These are phyloP conservation scores for Sinhomidia bicolor DNA, from an alignment of 2,888 invertebrate species.

Conservation along the genomic window DNA sequence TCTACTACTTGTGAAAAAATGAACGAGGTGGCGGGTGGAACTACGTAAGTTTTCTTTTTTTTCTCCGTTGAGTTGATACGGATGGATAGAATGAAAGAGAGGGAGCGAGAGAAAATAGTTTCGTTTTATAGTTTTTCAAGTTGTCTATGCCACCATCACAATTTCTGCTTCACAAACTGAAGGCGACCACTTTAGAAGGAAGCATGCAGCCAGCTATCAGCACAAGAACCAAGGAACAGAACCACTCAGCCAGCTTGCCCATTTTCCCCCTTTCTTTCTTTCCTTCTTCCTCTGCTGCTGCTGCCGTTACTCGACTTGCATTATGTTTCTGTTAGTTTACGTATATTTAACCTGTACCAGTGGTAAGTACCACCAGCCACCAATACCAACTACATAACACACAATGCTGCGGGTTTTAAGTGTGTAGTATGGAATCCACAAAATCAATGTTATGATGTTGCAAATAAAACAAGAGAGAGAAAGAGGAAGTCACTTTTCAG, in stretches of 20 bases:
- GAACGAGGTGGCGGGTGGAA: not conserved
- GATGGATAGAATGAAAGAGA: not conserved
- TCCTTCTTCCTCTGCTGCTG: not conserved
- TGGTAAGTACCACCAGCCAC: not conserved
- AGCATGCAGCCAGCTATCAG: slow-evolving; percentile 2
- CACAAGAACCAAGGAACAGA: not conserved
- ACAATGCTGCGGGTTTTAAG: slow-evolving; percentile 6
- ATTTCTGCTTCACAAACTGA: not conserved
- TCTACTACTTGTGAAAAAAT: not conserved
- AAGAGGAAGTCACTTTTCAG: slow-evolving; percentile 37
- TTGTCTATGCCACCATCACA: not conserved
- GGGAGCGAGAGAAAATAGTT: slow-evolving; percentile 6
- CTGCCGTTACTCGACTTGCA: not conserved
- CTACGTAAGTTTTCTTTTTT: not conserved
- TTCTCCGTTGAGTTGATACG: not conserved
- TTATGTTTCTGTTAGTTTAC: not conserved
- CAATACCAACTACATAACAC: not conserved
- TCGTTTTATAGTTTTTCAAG: slow-evolving; percentile 15
- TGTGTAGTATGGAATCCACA: slow-evolving; percentile 74
- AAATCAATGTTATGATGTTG: slow-evolving; percentile 79
- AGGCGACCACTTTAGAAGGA: slow-evolving; percentile 18
- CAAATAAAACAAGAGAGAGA: slow-evolving; percentile 44
- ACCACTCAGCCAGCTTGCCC: slow-evolving; percentile 13
- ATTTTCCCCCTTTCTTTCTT: slow-evolving; percentile 1
- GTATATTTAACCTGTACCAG: not conserved